These are phyloP conservation scores for Mobula hypostoma DNA, from an alignment of 2,113 vertebrate species.

Conservation along the genomic window DNA sequence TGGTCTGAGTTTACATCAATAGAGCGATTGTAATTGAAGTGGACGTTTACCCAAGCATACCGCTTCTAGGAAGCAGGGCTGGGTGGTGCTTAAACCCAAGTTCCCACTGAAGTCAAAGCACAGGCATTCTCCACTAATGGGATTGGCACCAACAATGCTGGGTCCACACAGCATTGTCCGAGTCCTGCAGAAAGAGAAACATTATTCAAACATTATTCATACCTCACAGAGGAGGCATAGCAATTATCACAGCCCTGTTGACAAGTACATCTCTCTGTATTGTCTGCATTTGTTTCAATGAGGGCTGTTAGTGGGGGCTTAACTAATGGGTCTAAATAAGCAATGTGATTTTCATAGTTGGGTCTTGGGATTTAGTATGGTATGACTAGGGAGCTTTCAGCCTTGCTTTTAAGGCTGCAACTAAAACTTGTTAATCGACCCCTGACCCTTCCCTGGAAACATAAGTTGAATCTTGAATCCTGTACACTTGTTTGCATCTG, in stretches of 20 bases:
- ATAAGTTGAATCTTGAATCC: background rate
- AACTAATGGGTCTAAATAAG: conserved; percentile 70
- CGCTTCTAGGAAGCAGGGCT: background rate
- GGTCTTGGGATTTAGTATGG: conserved; percentile 51
- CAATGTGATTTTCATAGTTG: conserved; percentile 53
- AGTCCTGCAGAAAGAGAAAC: conserved; percentile 66
- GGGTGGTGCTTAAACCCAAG: background rate
- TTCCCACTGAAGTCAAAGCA: conserved; percentile 41
- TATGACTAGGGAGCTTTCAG: conserved; percentile 48
- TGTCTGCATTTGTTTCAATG: conserved; percentile 77
- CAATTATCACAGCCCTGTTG: conserved; percentile 70
- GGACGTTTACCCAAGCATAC: conserved; percentile 33
- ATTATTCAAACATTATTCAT: conserved; percentile 74
- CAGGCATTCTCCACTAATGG: conserved; percentile 67
- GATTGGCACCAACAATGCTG: conserved; percentile 67
- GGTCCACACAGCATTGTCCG: conserved; percentile 62
- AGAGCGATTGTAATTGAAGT: conserved; percentile 34
- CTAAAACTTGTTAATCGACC: conserved; percentile 47
- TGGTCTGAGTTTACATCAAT: conserved; percentile 3
- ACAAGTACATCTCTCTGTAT: conserved; percentile 66
- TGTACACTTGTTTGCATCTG: background rate
- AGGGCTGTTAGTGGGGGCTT: conserved; percentile 54
- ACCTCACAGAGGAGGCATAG: conserved; percentile 60
- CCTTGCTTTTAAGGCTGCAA: conserved; percentile 54
- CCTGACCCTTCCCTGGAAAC: conserved; percentile 42